Percentiles rank a stretch among this genome's conserved stretches.
phyloP scores from a whole-genome alignment of 2,113 vertebrate genomes.

The Myrmecobius fasciatus region DNA sequence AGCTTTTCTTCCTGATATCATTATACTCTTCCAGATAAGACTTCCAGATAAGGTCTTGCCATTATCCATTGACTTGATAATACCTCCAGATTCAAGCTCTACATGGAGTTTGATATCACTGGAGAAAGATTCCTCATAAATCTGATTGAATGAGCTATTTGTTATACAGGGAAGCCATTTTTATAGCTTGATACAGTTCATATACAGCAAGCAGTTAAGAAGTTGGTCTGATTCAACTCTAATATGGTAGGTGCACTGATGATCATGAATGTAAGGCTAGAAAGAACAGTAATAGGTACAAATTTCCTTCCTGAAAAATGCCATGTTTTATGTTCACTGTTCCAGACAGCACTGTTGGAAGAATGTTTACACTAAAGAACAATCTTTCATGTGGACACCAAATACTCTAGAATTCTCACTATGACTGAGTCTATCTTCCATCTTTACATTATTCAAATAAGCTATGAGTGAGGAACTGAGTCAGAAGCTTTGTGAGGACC shows the following conservation, averaged over 20 bases:
- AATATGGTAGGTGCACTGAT: background rate
- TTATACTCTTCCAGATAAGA: background rate
- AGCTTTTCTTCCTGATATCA: background rate
- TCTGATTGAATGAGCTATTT: background rate
- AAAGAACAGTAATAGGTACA: background rate
- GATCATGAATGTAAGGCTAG: background rate
- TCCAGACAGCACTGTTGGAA: background rate
- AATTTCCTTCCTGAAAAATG: background rate
- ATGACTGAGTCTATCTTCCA: background rate
- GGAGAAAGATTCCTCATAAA: background rate
- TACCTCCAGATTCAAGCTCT: background rate
- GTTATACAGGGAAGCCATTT: background rate
- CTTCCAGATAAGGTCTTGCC: background rate
- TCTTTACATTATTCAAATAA: background rate
- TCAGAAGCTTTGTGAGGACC: background rate
- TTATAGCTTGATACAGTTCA: background rate
- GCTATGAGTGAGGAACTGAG: background rate
- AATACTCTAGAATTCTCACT: background rate
- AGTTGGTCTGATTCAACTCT: background rate
- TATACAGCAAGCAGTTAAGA: background rate
- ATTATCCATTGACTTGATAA: background rate
- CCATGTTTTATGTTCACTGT: background rate
- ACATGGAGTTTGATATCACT: background rate
- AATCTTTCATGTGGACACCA: background rate
- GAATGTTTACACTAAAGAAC: background rate